Conservation (phyloP, 2,113 vertebrate genomes). For the Nymphicus hollandicus region DNA sequence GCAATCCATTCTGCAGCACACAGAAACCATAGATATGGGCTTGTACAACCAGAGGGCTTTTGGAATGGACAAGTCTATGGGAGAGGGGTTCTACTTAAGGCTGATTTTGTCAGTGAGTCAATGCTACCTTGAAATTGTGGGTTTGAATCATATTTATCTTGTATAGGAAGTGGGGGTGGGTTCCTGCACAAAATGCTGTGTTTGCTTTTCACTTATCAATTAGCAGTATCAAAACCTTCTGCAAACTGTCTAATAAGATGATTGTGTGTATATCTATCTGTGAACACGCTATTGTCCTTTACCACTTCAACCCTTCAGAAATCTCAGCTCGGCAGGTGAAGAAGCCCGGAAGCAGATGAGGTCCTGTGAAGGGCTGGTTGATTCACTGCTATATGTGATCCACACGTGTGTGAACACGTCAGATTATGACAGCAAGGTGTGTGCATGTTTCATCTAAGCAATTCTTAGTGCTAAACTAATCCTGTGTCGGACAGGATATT, state of each 20-base stretch:
- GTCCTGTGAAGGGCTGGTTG: slow-evolving; percentile 91
- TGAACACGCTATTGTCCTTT: background rate
- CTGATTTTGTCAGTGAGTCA: accelerated
- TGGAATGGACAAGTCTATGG: background rate
- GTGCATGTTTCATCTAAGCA: background rate
- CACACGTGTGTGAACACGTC: slow-evolving; percentile 97
- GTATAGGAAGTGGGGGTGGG: background rate
- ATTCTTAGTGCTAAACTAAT: background rate
- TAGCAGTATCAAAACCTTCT: background rate
- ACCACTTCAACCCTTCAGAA: slow-evolving; percentile 71
- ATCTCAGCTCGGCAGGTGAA: slow-evolving; percentile 94
- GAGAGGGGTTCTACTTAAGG: background rate
- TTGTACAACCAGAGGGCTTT: background rate
- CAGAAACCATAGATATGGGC: background rate
- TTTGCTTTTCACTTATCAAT: background rate
- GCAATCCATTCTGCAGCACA: accelerated
- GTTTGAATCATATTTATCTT: background rate
- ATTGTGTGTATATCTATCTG: background rate
- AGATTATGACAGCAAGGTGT: slow-evolving; percentile 98
- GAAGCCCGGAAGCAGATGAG: slow-evolving; percentile 97
- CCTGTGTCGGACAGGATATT: background rate
- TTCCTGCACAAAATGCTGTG: background rate
- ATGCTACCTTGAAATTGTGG: accelerated
- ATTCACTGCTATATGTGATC: slow-evolving; percentile 94
- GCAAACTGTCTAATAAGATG: background rate